A percentile compares a stretch with the other conserved stretches of the same genome.
Evolutionary conservation across 1,140 invertebrate genomes (phyloP).

Genomic region (Oryctes rhinoceros): DNA sequence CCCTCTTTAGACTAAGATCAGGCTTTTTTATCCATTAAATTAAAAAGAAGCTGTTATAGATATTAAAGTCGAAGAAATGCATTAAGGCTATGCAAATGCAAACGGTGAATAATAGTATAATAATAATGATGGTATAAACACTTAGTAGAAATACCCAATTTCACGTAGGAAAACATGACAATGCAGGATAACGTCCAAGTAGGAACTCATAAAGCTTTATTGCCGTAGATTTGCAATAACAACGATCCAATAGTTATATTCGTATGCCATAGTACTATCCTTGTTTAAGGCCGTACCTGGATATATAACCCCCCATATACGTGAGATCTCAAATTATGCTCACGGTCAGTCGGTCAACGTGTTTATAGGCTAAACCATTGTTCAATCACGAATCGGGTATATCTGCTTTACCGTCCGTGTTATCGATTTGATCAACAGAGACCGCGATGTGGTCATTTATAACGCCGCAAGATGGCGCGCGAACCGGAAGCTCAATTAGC

Average conservation of each 20-base stretch:
- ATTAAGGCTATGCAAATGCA: too few relatives aligned
- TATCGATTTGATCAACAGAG: conserved; percentile 16
- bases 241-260: background rate
- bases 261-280: background rate
- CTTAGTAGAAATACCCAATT: too few relatives aligned
- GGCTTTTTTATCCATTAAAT: too few relatives aligned
- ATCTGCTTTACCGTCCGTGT: background rate
- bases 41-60: too few relatives aligned
- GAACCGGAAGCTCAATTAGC: conserved; percentile 16
- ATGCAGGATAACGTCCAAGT: too few relatives aligned
- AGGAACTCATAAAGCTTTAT: background rate
- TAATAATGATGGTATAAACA: too few relatives aligned
- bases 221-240: background rate
- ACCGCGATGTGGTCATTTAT: conserved; percentile 6
- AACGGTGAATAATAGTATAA: too few relatives aligned
- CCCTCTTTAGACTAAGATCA: too few relatives aligned
- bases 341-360: too few relatives aligned
- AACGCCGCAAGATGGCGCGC: conserved; percentile 17
- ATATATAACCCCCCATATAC: background rate
- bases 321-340: too few relatives aligned
- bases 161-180: background rate
- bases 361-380: background rate
- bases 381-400: background rate
- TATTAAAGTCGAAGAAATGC: too few relatives aligned
- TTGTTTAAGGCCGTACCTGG: background rate